Conservation (phyloP, 1,140 invertebrate genomes). For the Drosophila watanabei region DNA sequence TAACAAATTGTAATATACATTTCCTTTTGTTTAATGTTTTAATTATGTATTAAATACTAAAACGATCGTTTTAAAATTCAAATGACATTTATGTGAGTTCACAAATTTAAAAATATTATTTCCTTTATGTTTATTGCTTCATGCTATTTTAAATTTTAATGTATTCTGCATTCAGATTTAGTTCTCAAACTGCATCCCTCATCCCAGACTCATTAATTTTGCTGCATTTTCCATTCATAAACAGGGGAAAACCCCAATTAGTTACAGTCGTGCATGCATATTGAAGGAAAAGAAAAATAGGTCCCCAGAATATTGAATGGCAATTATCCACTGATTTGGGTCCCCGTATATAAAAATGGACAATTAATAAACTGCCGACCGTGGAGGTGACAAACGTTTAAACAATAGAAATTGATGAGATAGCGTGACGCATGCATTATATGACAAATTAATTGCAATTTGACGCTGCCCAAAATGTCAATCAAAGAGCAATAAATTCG, state of each 20-base stretch:
- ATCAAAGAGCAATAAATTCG: conserved; percentile 79
- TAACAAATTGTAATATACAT: no score
- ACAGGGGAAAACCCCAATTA: conserved; percentile 40
- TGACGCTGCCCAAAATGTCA: conserved; percentile 66
- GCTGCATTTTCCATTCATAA: not conserved
- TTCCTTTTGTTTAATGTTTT: no score
- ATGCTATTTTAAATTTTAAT: not conserved
- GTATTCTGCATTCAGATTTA: conserved; percentile 3
- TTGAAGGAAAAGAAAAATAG: conserved; percentile 63
- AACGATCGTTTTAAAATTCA: not conserved
- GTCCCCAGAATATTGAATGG: conserved; percentile 49
- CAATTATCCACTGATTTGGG: conserved; percentile 52
- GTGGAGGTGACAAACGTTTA: conserved; percentile 76
- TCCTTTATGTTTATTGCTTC: not conserved
- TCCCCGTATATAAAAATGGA: conserved; percentile 59
- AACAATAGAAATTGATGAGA: conserved; percentile 84
- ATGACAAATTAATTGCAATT: conserved; percentile 78
- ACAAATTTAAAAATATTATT: not conserved
- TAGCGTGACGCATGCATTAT: conserved; percentile 80
- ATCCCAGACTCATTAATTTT: conserved; percentile 4
- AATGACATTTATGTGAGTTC: not conserved
- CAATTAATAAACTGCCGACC: conserved; percentile 75
- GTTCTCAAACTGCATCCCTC: conserved; percentile 23
- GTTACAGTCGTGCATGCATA: conserved; percentile 43
- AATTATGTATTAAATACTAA: not conserved